A percentile compares a stretch with the other conserved stretches of the same genome.
phyloP scores from a whole-genome alignment of 2,888 invertebrate species.

The Drosophila eohydei region DNA sequence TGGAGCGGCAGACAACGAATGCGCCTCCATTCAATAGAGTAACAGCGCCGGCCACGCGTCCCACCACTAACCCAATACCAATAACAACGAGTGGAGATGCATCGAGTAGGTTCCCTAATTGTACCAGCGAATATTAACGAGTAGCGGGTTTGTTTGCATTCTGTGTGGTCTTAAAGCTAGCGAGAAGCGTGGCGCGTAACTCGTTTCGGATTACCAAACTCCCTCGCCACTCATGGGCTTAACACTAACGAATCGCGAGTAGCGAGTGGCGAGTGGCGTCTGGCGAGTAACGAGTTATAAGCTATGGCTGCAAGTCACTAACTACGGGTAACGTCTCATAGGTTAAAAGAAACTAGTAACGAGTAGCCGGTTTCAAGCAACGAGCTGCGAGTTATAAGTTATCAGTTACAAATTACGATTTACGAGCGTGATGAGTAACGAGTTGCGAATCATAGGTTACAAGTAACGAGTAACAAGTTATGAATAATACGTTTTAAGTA shows the following conservation, averaged over 20 bases:
- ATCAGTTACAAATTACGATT: not conserved
- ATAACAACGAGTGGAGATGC: conserved; percentile 46
- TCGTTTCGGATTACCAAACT: no score
- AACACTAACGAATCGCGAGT: not conserved
- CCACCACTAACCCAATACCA: conserved; percentile 61
- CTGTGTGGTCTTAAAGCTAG: not conserved
- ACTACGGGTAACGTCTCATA: not conserved
- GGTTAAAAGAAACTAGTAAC: not conserved
- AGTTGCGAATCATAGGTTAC: not conserved
- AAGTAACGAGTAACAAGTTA: not conserved
- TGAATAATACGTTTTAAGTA: not conserved
- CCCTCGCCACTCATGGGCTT: no score
- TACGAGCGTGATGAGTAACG: not conserved
- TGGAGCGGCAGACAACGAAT: conserved; percentile 50
- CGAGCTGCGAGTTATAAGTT: not conserved
- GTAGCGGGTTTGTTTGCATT: conserved; percentile 16
- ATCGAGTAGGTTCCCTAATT: conserved; percentile 66
- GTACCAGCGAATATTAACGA: conserved; percentile 7
- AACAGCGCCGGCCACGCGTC: conserved; percentile 24
- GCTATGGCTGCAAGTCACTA: not conserved
- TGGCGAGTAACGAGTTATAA: not conserved
- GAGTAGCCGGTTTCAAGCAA: not conserved
- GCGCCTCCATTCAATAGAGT: conserved; percentile 28
- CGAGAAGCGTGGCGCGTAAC: not conserved
- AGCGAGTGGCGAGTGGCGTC: not conserved